Evolutionary conservation across 2,888 invertebrate genomes (phyloP).

Genomic region (Trachelus stipa): DNA sequence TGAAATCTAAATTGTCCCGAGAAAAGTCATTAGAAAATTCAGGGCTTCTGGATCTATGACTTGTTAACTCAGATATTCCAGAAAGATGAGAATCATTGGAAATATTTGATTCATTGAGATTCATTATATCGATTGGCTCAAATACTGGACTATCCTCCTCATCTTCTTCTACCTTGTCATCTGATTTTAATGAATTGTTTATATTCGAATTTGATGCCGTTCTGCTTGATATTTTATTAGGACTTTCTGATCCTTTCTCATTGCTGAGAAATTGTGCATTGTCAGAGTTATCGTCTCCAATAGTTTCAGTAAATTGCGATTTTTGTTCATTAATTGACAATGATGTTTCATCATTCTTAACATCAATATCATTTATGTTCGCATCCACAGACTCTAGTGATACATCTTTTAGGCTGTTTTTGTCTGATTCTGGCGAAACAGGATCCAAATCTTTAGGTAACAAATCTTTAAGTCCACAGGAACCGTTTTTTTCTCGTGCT

Average conservation of each 20-base stretch:
- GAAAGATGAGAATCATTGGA: conserved; percentile 73
- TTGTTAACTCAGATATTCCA: conserved; percentile 70
- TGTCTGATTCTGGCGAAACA: conserved; percentile 83
- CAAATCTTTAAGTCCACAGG: conserved; percentile 69
- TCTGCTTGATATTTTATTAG: conserved; percentile 17
- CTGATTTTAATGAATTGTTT: conserved; percentile 61
- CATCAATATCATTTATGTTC: conserved; percentile 33
- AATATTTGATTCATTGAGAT: conserved; percentile 68
- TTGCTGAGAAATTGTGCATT: conserved; percentile 70
- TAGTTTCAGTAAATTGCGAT: conserved; percentile 45
- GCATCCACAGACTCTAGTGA: conserved; percentile 58
- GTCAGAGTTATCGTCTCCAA: conserved; percentile 58
- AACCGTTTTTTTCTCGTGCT: conserved; percentile 56
- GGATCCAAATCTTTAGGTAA: conserved; percentile 84
- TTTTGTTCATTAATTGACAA: conserved; percentile 26
- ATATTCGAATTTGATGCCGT: conserved; percentile 20
- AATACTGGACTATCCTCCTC: conserved; percentile 77
- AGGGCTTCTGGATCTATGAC: conserved; percentile 67
- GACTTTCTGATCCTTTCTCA: conserved; percentile 30
- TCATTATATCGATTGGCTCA: conserved; percentile 71
- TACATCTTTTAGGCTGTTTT: conserved; percentile 68
- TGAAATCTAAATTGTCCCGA: conserved; percentile 59
- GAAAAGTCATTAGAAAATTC: conserved; percentile 62
- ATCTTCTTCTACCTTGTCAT: conserved; percentile 69
- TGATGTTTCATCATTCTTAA: conserved; percentile 27